Evolutionary conservation across 1,140 invertebrate genomes (phyloP), one percentile per base, ranked within the genome.

Genomic region (Mya arenaria): DNA sequence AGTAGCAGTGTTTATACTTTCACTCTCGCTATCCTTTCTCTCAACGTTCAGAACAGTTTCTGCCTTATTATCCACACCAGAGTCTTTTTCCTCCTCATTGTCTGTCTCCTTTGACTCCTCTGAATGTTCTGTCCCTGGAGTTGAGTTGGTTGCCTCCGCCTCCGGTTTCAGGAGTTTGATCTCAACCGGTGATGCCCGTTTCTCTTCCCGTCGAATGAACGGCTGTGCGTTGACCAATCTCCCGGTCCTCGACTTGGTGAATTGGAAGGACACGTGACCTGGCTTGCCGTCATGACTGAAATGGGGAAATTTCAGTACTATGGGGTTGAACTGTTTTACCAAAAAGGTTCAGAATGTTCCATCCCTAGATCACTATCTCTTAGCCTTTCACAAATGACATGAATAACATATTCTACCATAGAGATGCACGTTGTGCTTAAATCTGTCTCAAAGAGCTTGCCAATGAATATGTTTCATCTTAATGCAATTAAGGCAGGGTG

Each of bases 261-360:
- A 73, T 68, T 28, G 28, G 44, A 82, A 82, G 19, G 60, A 73
- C 30, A 82, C 79, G 55, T 63, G 68, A 52, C 56, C 48, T 23
- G 78, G 63, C 60, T 81, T 71, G 52, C 23, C 37, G 62, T 72
- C 78, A 72, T 81, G 75, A 25, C 75, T 78, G 34, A 23, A 68
- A 55, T 44, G 28, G 48, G 2, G 19, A n/a, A 68, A 37, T 30
- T 17, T n/a, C n/a, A n/a, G n/a, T n/a, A n/a, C n/a, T n/a, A n/a
- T n/a, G n/a, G n/a, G n/a, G n/a, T n/a, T n/a, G n/a, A n/a, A n/a
- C n/a, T n/a, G n/a, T n/a, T n/a, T n/a, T n/a, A n/a, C n/a, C n/a
- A n/a, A n/a, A n/a, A n/a, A n/a, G n/a, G n/a, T n/a, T n/a, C n/a
- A n/a, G n/a, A n/a, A n/a, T n/a, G n/a, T n/a, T n/a, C n/a, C n/a